Evolutionary conservation across 2,888 invertebrate species (phyloP), one percentile per base, ranked within the genome.

Genomic region (Tuberolachnus salignus): DNA sequence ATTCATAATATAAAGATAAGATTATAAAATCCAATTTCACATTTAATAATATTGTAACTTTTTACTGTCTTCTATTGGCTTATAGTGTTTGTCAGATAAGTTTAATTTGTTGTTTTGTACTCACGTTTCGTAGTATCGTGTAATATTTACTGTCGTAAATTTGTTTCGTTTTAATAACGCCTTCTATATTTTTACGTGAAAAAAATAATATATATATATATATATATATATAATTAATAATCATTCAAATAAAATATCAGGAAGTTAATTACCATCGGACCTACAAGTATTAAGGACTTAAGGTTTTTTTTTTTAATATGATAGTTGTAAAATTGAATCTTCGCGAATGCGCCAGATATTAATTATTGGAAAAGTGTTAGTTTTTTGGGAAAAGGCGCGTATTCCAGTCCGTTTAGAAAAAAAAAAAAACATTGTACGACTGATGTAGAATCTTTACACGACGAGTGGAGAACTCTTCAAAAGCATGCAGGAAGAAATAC

Each of bases 251-350:
- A n/a, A n/a, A n/a, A n/a, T n/a, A n/a, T n/a, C 42, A 53, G 71
- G 71, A 55, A 57, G 19, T 55, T 57, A 71, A 51, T 61, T 73
- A 46, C 73, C 46, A 0, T 73, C 73, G 2, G 63, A 61, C 26
- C 23, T 44, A 51, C 16, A 73, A 55, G 63, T 61, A 44, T 51
- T 63, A 63, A 63, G 1, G 21, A 63, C 49, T 73, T 59, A n/a
- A n/a, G n/a, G n/a, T n/a, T n/a, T n/a, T 73, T 49, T 73, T 61
- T 63, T 73, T 63, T 63, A 63, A 73, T 63, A 26, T 73, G n/a
- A 21, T 63, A 44, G 46, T 61, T 1, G 34, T 73, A 46, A 63
- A 73, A 51, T 63, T 46, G 14, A 61, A 42, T 51, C 49, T 63
- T 61, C 26, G 61, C 13, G 49, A 73, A 49, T 49, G 49, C 63